phyloP scores from a whole-genome alignment of 2,888 invertebrate genomes.

The Autographa pulchrina region DNA sequence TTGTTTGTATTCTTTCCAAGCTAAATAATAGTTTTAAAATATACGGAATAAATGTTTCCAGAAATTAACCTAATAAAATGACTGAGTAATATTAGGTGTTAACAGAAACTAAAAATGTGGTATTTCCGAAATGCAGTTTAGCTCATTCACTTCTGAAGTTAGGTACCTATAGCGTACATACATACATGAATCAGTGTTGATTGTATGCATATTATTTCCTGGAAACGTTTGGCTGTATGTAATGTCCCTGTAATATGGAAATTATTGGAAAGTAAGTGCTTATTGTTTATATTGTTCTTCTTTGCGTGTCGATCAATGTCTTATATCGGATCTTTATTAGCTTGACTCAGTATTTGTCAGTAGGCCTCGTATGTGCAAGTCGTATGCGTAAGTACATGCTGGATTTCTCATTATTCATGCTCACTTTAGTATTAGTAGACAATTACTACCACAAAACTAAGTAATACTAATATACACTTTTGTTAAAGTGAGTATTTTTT shows the following conservation, averaged over 20 bases:
- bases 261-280: slow-evolving; percentile 6
- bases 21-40: too few species aligned
- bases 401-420: too few species aligned
- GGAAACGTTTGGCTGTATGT: slow-evolving; percentile 10
- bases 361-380: too few species aligned
- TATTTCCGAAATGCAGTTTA: slow-evolving; percentile 16
- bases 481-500: too few species aligned
- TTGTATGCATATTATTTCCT: slow-evolving; percentile 41
- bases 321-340: background rate
- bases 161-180: background rate
- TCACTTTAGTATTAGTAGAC: too few species aligned
- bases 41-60: too few species aligned
- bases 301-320: background rate
- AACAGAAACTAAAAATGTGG: slow-evolving; percentile 20
- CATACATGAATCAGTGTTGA: background rate
- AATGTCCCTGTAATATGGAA: slow-evolving; percentile 16
- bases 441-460: too few species aligned
- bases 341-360: too few species aligned
- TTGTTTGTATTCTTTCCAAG: too few species aligned
- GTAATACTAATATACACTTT: too few species aligned
- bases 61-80: background rate
- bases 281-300: background rate
- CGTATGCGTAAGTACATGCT: too few species aligned
- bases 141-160: background rate
- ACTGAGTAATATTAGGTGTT: slow-evolving; percentile 7